Percentiles rank a stretch among this genome's conserved stretches.
phyloP scores from a whole-genome alignment of 2,113 vertebrate genomes.

The Megatriorchis doriae region DNA sequence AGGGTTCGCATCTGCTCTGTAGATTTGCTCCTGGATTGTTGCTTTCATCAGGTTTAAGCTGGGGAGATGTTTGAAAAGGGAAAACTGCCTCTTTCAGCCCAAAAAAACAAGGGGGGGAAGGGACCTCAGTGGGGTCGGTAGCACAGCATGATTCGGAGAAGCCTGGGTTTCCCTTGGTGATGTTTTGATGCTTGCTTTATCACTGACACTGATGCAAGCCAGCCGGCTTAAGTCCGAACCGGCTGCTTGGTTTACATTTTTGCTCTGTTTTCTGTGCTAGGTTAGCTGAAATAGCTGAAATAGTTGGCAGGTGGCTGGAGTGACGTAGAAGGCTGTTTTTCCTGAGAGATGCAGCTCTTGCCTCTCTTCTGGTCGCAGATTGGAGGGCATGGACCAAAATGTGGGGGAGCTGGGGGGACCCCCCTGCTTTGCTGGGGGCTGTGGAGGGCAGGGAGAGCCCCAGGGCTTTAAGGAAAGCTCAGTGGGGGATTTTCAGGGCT shows the following conservation, averaged over 20 bases:
- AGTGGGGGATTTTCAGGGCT: background rate
- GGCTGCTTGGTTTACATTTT: background rate
- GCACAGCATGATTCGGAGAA: background rate
- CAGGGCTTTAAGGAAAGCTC: background rate
- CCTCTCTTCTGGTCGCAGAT: background rate
- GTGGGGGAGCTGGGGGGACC: no score
- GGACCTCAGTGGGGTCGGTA: background rate
- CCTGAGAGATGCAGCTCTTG: rapidly evolving
- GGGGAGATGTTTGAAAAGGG: background rate
- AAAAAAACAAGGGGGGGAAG: background rate
- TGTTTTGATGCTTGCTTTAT: background rate
- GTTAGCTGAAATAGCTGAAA: background rate
- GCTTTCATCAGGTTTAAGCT: background rate
- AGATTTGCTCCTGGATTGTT: background rate
- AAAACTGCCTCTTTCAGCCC: background rate
- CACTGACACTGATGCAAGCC: background rate
- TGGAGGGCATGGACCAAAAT: rapidly evolving
- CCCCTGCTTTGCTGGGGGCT: background rate
- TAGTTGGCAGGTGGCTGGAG: background rate
- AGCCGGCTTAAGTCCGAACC: no score
- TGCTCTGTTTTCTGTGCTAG: background rate
- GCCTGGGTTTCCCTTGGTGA: background rate
- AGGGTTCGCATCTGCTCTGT: background rate
- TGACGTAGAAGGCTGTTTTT: background rate
- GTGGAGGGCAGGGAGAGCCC: background rate